Percentiles rank a stretch among this genome's conserved stretches.
Evolutionary conservation across 2,797 vertebrate species (phyloP).

Genomic region (Distichodus sexfasciatus): DNA sequence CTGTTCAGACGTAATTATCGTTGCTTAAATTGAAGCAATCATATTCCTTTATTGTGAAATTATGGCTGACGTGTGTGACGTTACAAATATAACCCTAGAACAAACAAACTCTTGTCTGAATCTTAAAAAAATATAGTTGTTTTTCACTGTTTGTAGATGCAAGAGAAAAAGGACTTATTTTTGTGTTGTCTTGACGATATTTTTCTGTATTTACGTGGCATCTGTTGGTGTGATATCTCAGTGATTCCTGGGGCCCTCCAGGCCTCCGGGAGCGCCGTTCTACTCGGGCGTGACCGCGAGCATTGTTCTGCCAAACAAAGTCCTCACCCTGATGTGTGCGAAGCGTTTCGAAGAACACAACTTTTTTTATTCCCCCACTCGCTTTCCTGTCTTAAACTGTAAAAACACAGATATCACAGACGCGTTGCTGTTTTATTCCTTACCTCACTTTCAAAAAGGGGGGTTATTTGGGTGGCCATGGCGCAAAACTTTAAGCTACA

Average conservation of each 20-base stretch:
- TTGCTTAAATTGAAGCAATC: too few species aligned
- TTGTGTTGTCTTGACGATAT: conserved; percentile 55
- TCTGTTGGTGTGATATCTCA: conserved; percentile 79
- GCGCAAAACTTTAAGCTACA: too few species aligned
- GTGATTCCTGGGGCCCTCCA: conserved; percentile 72
- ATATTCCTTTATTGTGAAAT: too few species aligned
- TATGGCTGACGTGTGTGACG: too few species aligned
- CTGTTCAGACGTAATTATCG: too few species aligned
- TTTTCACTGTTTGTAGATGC: too few species aligned
- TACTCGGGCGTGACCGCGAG: conserved; percentile 83
- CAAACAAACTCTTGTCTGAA: too few species aligned
- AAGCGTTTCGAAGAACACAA: not conserved
- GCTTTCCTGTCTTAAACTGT: conserved; percentile 17
- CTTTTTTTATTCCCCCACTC: conserved; percentile 11
- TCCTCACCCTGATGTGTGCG: conserved; percentile 89
- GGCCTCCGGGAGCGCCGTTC: conserved; percentile 76
- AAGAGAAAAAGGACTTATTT: not conserved
- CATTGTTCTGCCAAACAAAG: conserved; percentile 92
- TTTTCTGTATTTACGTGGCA: conserved; percentile 63
- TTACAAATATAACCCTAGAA: too few species aligned
- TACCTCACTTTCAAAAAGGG: too few species aligned
- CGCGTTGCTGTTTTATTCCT: not conserved
- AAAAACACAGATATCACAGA: conserved; percentile 38
- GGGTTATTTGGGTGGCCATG: too few species aligned
- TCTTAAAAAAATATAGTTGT: too few species aligned